These are phyloP conservation scores for Fregata magnificens DNA, from an alignment of 2,113 vertebrate genomes.

Conservation along the genomic window DNA sequence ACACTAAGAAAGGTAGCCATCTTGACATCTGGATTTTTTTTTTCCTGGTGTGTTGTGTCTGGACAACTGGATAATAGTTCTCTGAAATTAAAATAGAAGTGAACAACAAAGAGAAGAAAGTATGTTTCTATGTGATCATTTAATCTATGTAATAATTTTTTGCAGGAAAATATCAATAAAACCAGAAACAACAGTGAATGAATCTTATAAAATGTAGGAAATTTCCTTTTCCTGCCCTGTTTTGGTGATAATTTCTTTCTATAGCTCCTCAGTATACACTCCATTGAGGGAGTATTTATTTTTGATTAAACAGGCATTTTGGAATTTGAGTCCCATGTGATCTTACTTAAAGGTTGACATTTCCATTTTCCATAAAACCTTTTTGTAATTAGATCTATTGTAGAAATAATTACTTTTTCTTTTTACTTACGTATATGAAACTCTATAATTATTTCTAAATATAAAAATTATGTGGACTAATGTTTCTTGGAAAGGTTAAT, in stretches of 20 bases:
- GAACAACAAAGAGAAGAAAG: not conserved
- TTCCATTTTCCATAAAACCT: conserved; percentile 34
- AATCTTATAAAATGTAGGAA: not conserved
- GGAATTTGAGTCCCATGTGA: not conserved
- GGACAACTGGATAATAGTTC: not conserved
- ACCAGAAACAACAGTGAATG: not conserved
- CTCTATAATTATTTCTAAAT: conserved; percentile 26
- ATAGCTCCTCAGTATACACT: not conserved
- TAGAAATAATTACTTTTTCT: conserved; percentile 34
- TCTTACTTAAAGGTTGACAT: conserved; percentile 45
- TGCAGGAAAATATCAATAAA: not conserved
- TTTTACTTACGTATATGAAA: not conserved
- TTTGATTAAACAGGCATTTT: conserved; percentile 11
- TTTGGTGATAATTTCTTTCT: not conserved
- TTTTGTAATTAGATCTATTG: conserved; percentile 21
- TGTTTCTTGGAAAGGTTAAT: conserved; percentile 32
- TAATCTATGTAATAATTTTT: not conserved
- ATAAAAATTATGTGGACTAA: not conserved
- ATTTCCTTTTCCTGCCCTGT: not conserved
- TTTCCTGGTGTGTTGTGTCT: not conserved
- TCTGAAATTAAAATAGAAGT: not conserved
- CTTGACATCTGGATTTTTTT: not conserved
- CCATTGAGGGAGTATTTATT: not conserved
- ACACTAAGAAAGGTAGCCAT: not conserved
- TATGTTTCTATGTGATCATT: not conserved